phyloP scores from a whole-genome alignment of 2,797 vertebrate genomes.

The Sebastes diaconus region DNA sequence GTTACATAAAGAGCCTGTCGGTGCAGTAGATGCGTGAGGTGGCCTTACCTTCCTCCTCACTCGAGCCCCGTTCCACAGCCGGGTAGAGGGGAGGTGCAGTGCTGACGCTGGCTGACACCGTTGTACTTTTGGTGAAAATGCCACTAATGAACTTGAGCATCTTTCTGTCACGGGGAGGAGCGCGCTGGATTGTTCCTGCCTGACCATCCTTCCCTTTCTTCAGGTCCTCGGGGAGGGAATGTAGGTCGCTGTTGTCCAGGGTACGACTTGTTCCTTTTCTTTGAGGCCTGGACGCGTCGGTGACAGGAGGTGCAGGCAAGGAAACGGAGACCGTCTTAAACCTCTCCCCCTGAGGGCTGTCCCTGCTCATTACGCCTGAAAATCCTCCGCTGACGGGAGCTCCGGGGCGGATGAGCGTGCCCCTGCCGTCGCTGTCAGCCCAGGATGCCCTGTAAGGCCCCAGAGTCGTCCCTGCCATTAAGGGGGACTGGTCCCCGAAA shows the following conservation, averaged over 20 bases:
- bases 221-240: conserved; percentile 80
- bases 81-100: conserved; percentile 68
- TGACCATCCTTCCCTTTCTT: conserved; percentile 75
- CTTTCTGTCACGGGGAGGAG: conserved; percentile 89
- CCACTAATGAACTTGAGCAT: conserved; percentile 98
- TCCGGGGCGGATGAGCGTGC: conserved; percentile 80
- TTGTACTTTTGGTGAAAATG: conserved; percentile 91
- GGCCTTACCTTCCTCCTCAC: conserved; percentile 82
- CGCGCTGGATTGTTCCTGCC: conserved; percentile 70
- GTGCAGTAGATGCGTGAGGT: background rate
- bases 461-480: conserved; percentile 74
- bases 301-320: conserved; percentile 69
- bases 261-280: conserved; percentile 92
- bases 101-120: conserved; percentile 72
- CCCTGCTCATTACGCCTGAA: conserved; percentile 74
- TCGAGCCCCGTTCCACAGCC: conserved; percentile 79
- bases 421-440: conserved; percentile 89
- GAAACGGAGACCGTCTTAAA: conserved; percentile 76
- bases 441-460: conserved; percentile 89
- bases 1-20: background rate
- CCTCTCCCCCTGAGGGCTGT: conserved; percentile 82
- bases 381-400: conserved; percentile 75
- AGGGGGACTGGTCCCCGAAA: conserved; percentile 72
- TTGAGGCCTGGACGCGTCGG: conserved; percentile 69
- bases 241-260: conserved; percentile 93